phyloP scores from a whole-genome alignment of 1,140 invertebrate species.

The Sarcophaga peregrina region DNA sequence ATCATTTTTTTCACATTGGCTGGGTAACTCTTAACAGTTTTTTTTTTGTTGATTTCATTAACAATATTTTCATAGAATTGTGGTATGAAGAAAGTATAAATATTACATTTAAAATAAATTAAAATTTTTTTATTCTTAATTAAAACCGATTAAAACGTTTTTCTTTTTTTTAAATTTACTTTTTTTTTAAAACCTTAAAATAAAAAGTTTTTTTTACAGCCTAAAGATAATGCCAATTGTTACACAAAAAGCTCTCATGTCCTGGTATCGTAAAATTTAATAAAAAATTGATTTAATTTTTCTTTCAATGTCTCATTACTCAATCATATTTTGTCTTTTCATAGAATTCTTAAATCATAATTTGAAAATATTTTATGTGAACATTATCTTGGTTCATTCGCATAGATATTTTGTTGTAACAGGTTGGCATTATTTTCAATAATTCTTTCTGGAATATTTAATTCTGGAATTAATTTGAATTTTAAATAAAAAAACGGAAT shows the following conservation, averaged over 20 bases:
- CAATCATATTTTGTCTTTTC: no score
- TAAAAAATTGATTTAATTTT: constrained; percentile 20
- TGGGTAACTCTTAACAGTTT: no score
- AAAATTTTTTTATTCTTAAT: constrained; percentile 21
- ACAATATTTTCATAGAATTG: no score
- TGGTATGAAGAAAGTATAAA: no score
- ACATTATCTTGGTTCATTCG: background rate
- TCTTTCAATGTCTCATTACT: background rate
- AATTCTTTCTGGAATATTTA: background rate
- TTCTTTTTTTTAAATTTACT: background rate
- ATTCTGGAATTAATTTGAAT: background rate
- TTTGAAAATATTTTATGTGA: background rate
- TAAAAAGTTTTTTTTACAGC: constrained; percentile 43
- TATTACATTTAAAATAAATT: constrained; percentile 1
- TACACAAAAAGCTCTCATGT: constrained; percentile 55
- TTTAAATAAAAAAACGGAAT: background rate
- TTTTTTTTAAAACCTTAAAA: no score
- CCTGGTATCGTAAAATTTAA: constrained; percentile 23
- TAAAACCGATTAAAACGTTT: constrained; percentile 4
- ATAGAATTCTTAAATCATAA: constrained; percentile 6
- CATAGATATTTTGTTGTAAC: constrained; percentile 43
- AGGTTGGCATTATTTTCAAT: constrained; percentile 38
- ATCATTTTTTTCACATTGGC: no score
- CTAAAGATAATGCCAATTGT: constrained; percentile 63
- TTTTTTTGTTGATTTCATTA: no score